A percentile compares a stretch with the other conserved stretches of the same genome.
These are phyloP conservation scores for Zoanthus sansibaricus DNA, from an alignment of 92 coral and sea anemone genomes.

Conservation along the genomic window DNA sequence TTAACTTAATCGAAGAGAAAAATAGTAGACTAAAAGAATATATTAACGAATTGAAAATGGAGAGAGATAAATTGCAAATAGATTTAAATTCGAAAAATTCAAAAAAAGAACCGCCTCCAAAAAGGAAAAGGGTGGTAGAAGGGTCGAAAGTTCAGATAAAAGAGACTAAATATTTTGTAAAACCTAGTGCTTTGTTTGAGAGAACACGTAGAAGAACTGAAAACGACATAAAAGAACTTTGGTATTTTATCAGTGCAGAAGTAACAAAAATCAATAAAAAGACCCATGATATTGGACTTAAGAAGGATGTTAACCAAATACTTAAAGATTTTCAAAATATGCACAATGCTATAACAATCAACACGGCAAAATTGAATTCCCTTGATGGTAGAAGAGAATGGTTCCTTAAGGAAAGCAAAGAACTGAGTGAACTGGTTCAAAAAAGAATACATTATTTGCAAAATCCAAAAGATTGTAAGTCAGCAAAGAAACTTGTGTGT, in stretches of 20 bases:
- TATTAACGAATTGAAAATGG: conserved; percentile 66
- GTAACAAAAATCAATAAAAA: conserved; percentile 72
- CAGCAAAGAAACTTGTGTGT: conserved; percentile 92
- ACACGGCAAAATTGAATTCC: conserved; percentile 73
- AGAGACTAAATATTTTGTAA: conserved; percentile 8
- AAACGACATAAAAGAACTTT: conserved; percentile 85
- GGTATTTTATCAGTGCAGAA: conserved; percentile 93
- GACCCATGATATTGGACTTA: conserved; percentile 30
- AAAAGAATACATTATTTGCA: conserved; percentile 78
- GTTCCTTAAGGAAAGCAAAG: conserved; percentile 73
- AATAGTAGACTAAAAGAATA: conserved; percentile 69
- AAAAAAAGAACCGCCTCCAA: conserved; percentile 33
- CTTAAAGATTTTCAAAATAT: conserved; percentile 73
- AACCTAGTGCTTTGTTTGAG: conserved; percentile 69
- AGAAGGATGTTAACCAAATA: conserved; percentile 66
- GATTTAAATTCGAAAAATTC: conserved; percentile 54
- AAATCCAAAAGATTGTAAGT: conserved; percentile 85
- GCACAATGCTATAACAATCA: conserved; percentile 78
- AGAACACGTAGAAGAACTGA: conserved; percentile 73
- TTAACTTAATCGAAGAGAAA: conserved; percentile 67
- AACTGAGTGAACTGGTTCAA: conserved; percentile 82
- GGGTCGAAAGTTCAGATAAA: not conserved
- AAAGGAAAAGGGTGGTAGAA: conserved; percentile 14
- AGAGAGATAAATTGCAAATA: conserved; percentile 63
- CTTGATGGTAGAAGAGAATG: conserved; percentile 68